These are phyloP conservation scores for Darwinula stevensoni DNA, from an alignment of 2,888 invertebrate genomes.

Conservation along the genomic window DNA sequence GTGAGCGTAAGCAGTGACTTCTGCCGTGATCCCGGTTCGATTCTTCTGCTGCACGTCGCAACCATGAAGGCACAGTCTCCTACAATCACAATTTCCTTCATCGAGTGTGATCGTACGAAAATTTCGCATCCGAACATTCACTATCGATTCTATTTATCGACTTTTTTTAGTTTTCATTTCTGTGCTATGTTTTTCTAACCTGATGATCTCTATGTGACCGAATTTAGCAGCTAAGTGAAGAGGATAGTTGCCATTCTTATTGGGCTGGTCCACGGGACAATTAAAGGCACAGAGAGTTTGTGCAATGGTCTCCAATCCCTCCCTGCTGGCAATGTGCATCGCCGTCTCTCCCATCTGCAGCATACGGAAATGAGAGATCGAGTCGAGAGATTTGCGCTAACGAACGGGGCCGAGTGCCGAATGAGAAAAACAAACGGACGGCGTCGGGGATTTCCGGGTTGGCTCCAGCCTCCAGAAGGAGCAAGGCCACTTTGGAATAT, in stretches of 20 bases:
- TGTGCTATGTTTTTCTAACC: too few species aligned
- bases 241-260: constrained; percentile 28
- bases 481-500: constrained; percentile 24
- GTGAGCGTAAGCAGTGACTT: constrained; percentile 42
- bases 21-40: constrained; percentile 36
- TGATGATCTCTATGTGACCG: constrained; percentile 35
- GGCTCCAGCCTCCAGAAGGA: constrained; percentile 28
- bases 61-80: constrained; percentile 34
- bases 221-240: constrained; percentile 37
- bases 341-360: constrained; percentile 26
- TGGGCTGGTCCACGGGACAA: too few species aligned
- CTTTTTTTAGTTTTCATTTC: too few species aligned
- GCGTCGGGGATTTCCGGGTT: constrained; percentile 24
- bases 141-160: too few species aligned
- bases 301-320: constrained; percentile 24
- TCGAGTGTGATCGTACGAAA: too few species aligned
- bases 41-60: constrained; percentile 34
- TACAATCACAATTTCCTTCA: too few species aligned
- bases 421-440: constrained; percentile 14
- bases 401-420: too few species aligned
- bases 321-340: constrained; percentile 25
- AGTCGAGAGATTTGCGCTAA: too few species aligned
- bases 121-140: too few species aligned
- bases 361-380: too few species aligned
- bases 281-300: too few species aligned